Conservation (phyloP, 2,113 vertebrate genomes). For the Pomatorhinus ruficollis region DNA sequence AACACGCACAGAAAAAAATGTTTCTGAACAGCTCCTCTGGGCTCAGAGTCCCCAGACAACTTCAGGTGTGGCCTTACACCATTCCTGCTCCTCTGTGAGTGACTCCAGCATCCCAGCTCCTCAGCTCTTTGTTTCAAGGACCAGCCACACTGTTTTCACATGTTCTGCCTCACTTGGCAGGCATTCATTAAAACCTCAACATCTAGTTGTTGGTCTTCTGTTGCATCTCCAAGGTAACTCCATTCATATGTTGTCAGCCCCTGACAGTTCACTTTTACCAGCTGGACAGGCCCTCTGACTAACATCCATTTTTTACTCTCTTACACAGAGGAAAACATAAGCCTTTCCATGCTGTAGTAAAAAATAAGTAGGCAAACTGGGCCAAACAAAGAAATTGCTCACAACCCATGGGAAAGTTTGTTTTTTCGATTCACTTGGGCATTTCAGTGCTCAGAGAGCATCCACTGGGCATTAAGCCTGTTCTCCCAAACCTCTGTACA, state of each 20-base stretch:
- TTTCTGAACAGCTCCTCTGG: neutral
- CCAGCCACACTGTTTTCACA: neutral
- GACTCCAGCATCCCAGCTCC: neutral
- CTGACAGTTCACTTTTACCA: slow-evolving; percentile 11
- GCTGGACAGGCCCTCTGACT: neutral
- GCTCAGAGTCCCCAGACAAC: neutral
- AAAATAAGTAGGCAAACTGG: neutral
- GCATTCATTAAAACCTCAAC: neutral
- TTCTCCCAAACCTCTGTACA: neutral
- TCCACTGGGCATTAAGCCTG: neutral
- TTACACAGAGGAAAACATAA: neutral
- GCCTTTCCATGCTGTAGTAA: neutral
- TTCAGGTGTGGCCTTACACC: neutral
- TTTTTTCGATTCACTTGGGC: neutral
- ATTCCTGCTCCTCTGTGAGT: neutral
- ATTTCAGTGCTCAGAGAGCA: neutral
- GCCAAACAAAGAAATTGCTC: neutral
- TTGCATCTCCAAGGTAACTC: slow-evolving; percentile 54
- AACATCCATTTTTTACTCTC: neutral
- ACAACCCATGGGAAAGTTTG: slow-evolving; percentile 1
- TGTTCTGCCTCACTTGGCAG: neutral
- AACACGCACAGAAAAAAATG: neutral
- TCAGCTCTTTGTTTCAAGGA: neutral
- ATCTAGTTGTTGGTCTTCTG: neutral
- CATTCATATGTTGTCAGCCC: neutral